A percentile compares a stretch with the other conserved stretches of the same genome.
These are phyloP conservation scores for Drosophila rellima DNA, from an alignment of 2,888 invertebrate genomes.

Conservation along the genomic window DNA sequence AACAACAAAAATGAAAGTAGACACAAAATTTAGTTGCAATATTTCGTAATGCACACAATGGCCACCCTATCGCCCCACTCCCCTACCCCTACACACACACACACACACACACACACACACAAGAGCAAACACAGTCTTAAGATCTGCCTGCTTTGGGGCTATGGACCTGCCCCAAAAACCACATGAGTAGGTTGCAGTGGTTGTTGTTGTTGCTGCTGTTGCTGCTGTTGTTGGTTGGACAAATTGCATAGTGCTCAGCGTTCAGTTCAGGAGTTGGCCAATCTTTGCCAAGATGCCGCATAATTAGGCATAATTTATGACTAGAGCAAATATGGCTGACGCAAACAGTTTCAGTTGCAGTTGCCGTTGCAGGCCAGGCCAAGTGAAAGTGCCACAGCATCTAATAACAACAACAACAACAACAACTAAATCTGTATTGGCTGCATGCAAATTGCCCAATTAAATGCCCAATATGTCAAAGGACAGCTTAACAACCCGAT, in stretches of 20 bases:
- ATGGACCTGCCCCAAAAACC: conserved; percentile 38
- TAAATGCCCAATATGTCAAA: conserved; percentile 54
- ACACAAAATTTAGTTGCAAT: conserved; percentile 69
- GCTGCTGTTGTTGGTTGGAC: conserved; percentile 50
- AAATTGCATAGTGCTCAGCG: conserved; percentile 67
- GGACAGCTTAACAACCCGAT: conserved; percentile 35
- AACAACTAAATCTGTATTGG: conserved; percentile 29
- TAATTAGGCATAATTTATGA: conserved; percentile 78
- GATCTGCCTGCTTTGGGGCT: conserved; percentile 33
- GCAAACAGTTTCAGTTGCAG: conserved; percentile 21
- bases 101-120: conserved; percentile 7
- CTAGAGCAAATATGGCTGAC: conserved; percentile 62
- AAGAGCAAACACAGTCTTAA: not conserved
- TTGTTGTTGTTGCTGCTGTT: conserved; percentile 11
- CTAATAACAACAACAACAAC: conserved; percentile 26
- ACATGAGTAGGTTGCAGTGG: conserved; percentile 33
- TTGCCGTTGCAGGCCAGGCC: conserved; percentile 12
- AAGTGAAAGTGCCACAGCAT: conserved; percentile 70
- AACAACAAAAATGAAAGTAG: conserved; percentile 65
- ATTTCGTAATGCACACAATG: conserved; percentile 70
- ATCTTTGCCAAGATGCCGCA: conserved; percentile 76
- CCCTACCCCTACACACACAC: conserved; percentile 12
- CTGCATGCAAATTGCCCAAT: conserved; percentile 59
- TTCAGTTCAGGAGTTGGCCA: conserved; percentile 62
- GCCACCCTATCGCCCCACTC: conserved; percentile 37